phyloP scores from a whole-genome alignment of 2,888 invertebrate species.

The Microctonus aethiopoides region DNA sequence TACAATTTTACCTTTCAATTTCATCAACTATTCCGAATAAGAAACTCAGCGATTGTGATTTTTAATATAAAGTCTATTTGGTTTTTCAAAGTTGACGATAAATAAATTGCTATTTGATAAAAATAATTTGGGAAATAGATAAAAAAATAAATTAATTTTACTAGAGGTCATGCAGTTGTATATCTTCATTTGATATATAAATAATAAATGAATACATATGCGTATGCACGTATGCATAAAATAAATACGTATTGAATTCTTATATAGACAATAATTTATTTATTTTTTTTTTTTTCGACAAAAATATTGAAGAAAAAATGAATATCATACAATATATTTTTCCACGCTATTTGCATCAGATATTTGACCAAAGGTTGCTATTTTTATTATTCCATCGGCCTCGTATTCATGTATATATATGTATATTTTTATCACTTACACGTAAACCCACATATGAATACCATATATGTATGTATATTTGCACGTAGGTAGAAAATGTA shows the following conservation, averaged over 20 bases:
- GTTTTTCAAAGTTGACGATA: too few relatives aligned
- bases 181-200: not conserved
- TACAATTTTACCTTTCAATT: not conserved
- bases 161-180: not conserved
- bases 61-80: too few relatives aligned
- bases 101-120: too few relatives aligned
- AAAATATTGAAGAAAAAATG: not conserved
- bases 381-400: not conserved
- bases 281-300: not conserved
- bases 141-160: not conserved
- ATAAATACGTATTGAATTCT: not conserved
- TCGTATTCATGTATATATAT: not conserved
- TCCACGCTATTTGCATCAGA: not conserved
- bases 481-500: not conserved
- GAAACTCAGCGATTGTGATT: not conserved
- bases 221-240: not conserved
- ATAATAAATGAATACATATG: too few relatives aligned
- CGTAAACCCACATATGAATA: too few relatives aligned
- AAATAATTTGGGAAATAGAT: not conserved
- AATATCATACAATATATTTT: not conserved
- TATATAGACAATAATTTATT: not conserved
- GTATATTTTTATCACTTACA: too few relatives aligned
- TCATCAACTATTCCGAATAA: too few relatives aligned
- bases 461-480: not conserved
- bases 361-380: not conserved